Evolutionary conservation across 2,797 vertebrate genomes (phyloP).

Genomic region (Ambastaia sidthimunki): DNA sequence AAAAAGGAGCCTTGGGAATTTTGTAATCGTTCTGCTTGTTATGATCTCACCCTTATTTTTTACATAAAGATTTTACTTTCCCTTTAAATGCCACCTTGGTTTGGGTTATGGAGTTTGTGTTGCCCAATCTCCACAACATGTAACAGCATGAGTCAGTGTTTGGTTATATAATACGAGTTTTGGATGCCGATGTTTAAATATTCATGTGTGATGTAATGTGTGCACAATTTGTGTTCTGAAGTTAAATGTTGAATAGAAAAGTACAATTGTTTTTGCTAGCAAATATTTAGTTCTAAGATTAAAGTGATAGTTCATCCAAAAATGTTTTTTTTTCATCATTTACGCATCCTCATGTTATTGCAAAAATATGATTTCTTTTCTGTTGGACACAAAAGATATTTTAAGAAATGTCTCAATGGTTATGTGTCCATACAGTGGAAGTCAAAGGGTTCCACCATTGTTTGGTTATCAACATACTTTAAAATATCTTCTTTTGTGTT

Average conservation of each 20-base stretch:
- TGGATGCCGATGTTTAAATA: not conserved
- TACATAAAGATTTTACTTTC: constrained; percentile 45
- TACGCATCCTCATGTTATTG: too few species aligned
- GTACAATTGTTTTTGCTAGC: not conserved
- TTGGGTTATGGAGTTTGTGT: not conserved
- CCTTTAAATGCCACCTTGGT: not conserved
- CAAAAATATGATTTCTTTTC: too few species aligned
- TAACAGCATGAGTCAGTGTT: not conserved
- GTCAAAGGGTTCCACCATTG: too few species aligned
- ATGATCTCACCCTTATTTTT: constrained; percentile 45
- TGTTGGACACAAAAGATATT: not conserved
- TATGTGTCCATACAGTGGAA: too few species aligned
- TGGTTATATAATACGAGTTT: not conserved
- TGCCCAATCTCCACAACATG: not conserved
- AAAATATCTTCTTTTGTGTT: too few species aligned
- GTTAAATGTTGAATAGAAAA: not conserved
- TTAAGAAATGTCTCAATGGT: too few species aligned
- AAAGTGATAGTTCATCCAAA: too few species aligned
- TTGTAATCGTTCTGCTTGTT: constrained; percentile 53
- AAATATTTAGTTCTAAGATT: too few species aligned
- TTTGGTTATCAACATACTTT: too few species aligned
- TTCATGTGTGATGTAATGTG: not conserved
- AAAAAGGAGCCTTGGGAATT: constrained; percentile 40
- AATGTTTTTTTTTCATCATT: too few species aligned
- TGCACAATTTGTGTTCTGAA: not conserved